Evolutionary conservation across 2,888 invertebrate species (phyloP).

Genomic region (Tachina fera): DNA sequence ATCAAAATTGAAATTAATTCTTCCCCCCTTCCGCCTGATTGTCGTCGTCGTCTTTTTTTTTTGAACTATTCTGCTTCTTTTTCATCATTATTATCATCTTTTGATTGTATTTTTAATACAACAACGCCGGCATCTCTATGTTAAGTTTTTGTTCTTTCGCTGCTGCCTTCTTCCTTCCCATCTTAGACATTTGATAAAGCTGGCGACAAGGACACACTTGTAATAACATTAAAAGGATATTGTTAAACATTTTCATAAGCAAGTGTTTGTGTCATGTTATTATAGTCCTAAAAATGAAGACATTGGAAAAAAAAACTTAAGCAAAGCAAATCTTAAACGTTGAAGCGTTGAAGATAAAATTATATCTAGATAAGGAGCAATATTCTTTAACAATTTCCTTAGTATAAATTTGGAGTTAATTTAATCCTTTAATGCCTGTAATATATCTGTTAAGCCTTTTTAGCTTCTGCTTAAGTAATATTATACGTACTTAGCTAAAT

Average conservation of each 20-base stretch:
- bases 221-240: slow-evolving; percentile 82
- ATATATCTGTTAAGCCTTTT: background rate
- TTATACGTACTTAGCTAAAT: background rate
- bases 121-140: slow-evolving; percentile 11
- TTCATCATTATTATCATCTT: slow-evolving; percentile 40
- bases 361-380: background rate
- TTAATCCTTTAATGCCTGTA: slow-evolving; percentile 4
- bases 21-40: slow-evolving; percentile 9
- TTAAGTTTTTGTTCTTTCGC: slow-evolving; percentile 7
- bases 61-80: slow-evolving; percentile 21
- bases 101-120: slow-evolving; percentile 29
- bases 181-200: slow-evolving; percentile 79
- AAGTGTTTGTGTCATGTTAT: slow-evolving; percentile 75
- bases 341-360: slow-evolving; percentile 29
- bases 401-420: background rate
- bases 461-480: background rate
- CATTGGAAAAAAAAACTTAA: slow-evolving; percentile 10
- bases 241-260: slow-evolving; percentile 81
- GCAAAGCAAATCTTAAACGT: slow-evolving; percentile 24
- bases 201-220: slow-evolving; percentile 81
- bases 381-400: background rate
- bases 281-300: slow-evolving; percentile 48
- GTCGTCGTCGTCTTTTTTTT: slow-evolving; percentile 1
- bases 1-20: slow-evolving; percentile 7
- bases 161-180: slow-evolving; percentile 39